Evolutionary conservation across 2,113 vertebrate genomes (phyloP), one percentile per base, ranked within the genome.

Genomic region (Chelonoidis abingdonii): DNA sequence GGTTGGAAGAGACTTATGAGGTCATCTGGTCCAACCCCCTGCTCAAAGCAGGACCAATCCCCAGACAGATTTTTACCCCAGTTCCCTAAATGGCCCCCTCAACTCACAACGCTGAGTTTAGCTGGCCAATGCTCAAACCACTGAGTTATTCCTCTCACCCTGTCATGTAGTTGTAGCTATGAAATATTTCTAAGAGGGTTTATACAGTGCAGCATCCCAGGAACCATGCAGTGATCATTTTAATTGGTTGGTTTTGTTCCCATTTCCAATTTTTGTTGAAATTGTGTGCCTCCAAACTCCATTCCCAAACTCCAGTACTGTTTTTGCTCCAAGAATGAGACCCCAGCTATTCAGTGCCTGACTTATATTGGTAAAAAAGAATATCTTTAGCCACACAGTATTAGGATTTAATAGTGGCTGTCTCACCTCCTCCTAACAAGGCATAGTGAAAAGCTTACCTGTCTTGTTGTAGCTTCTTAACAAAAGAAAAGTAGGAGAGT

Each of bases 121-220:
- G 47, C 47, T 49, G 47, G 47, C 47, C 47, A 49, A 10, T 49
- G 47, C 47, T 49, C 47, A 49, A 49, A 49, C 47, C 47, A 49
- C 47, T 49, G 47, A 49, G 10, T 10, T 11, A 49, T 49, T 10
- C 47, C 47, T 49, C 47, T 49, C 10, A 9, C 47, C 47, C 10
- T 7, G 6, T 1, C 47, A 83, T 47, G 82, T 57, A 75, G 31
- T 27, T 84, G 78, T 52, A 80, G 62, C 24, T 80, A 89, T 76
- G 81, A 87, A 94, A 83, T 56, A 41, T 88, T 65, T 87, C 89
- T 50, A 88, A 95, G 93, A 79, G 1, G 2, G 4, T 87, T 94
- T 94, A 29, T 78, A 84, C 49, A 75, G 85, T 86, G 80, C 91
- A 91, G 80, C 22, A 72, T 31, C 53, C 31, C 49, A 35, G 47